Base-by-base conservation (phyloP, 2,113 vertebrate species). In the Nothoprocta pentlandii region DNA sequence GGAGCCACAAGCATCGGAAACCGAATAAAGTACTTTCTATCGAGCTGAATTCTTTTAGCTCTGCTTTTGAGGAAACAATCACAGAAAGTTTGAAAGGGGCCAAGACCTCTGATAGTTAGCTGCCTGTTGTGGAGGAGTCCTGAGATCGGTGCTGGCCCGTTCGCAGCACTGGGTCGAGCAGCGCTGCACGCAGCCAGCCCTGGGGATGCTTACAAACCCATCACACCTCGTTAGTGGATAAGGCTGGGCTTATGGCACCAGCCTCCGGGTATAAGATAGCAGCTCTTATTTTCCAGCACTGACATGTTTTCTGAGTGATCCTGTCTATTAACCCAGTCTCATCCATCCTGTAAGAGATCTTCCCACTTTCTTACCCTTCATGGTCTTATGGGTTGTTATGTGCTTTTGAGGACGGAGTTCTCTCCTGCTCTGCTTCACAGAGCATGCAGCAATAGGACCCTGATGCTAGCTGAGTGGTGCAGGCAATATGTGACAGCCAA, bases 61-160 rank as follows among this genome's bases (percentile, higher is more conserved):
- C 78, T 94, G 92, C 96, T 96, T 97, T 94, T 96, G 90, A 94
- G 94, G 88, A 93, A 96, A 97, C 74, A 91, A 46, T 93, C 67
- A 74, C 53, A 93, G 73, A 75, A 47, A 36, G 49, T 53, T 54
- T 34, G 30, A 17, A 32, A 58, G 54, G 32, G 54, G 53, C 25
- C 39, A 53, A 41, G 25, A 9, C 16, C n/a, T 26, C 49, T 34
- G 36, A 12, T 51, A 25, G n/a, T 25, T 36, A 17, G 46, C 34
- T 71, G 21, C 34, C 47, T 71, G 71, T 61, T 80, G 53, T 32
- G 87, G 76, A 86, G 16, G 49, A 89, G 68, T 20, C 46, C 70
- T 93, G 80, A 70, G 92, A 66, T 73, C 69, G 62, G 26, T 54
- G 41, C n/a, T 79, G 74, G 67, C 49, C 51, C 44, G 54, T 87